These are phyloP conservation scores for Brachymystax lenok DNA, from an alignment of 2,797 vertebrate genomes.

Conservation along the genomic window DNA sequence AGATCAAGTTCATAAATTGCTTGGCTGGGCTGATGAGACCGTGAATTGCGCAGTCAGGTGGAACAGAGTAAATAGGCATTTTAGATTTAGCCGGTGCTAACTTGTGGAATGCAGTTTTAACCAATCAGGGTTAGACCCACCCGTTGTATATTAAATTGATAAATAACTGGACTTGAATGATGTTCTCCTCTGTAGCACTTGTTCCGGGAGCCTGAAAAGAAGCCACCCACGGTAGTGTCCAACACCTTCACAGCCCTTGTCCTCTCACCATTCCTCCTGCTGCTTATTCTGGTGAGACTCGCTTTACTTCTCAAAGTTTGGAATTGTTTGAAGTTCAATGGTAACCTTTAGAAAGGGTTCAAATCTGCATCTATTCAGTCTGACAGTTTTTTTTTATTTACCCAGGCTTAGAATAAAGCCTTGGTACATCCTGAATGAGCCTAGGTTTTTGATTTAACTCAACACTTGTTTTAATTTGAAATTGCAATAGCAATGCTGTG, in stretches of 20 bases:
- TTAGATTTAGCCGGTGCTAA: too few species aligned
- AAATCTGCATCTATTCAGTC: slow-evolving; percentile 8
- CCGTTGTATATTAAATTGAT: too few species aligned
- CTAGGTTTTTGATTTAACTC: slow-evolving; percentile 28
- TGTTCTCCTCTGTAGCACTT: slow-evolving; percentile 80
- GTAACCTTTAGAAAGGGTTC: background rate
- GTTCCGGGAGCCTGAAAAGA: slow-evolving; percentile 98
- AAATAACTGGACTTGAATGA: background rate
- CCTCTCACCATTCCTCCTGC: slow-evolving; percentile 90
- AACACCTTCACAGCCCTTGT: slow-evolving; percentile 93
- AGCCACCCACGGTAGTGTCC: slow-evolving; percentile 92
- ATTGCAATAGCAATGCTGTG: slow-evolving; percentile 50
- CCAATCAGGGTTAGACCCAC: too few species aligned
- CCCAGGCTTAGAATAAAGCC: slow-evolving; percentile 41
- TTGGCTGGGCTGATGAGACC: too few species aligned
- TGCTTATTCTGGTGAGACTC: slow-evolving; percentile 89
- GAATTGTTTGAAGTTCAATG: background rate
- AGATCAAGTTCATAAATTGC: too few species aligned
- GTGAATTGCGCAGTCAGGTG: too few species aligned
- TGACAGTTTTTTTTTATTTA: slow-evolving; percentile 3
- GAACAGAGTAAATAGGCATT: too few species aligned
- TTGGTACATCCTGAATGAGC: slow-evolving; percentile 31
- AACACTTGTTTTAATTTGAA: slow-evolving; percentile 54
- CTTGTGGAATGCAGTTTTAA: too few species aligned
- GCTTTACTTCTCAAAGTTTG: background rate